phyloP scores from a whole-genome alignment of 2,113 vertebrate species.

The Perca schrenkii region DNA sequence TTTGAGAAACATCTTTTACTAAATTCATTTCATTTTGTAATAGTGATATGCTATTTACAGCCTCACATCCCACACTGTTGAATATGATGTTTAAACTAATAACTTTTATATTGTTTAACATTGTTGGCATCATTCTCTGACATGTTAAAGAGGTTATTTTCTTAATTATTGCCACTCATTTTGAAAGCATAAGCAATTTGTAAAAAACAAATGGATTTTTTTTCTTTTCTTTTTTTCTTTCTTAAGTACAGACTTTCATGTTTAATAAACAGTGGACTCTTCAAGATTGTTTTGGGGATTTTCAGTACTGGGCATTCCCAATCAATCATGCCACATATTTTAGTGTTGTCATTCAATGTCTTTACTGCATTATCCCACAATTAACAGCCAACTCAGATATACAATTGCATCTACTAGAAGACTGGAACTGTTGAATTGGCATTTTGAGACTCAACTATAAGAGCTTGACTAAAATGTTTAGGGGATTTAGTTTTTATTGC shows the following conservation, averaged over 20 bases:
- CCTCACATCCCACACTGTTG: neutral
- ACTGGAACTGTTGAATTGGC: neutral
- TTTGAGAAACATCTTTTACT: neutral
- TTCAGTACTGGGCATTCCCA: neutral
- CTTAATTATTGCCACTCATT: neutral
- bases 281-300: neutral
- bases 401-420: no score
- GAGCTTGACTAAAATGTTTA: neutral
- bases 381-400: neutral
- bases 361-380: neutral
- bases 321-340: neutral
- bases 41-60: neutral
- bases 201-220: no score
- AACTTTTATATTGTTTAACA: neutral
- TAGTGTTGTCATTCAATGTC: neutral
- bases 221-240: no score
- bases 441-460: neutral
- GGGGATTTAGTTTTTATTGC: neutral
- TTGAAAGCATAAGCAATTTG: neutral
- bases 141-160: neutral
- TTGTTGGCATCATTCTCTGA: conserved; percentile 1
- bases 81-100: neutral
- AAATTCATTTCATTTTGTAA: neutral
- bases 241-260: neutral
- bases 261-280: neutral